Conservation (phyloP, 2,797 vertebrate species). For the Melanotaenia maccullochi region DNA sequence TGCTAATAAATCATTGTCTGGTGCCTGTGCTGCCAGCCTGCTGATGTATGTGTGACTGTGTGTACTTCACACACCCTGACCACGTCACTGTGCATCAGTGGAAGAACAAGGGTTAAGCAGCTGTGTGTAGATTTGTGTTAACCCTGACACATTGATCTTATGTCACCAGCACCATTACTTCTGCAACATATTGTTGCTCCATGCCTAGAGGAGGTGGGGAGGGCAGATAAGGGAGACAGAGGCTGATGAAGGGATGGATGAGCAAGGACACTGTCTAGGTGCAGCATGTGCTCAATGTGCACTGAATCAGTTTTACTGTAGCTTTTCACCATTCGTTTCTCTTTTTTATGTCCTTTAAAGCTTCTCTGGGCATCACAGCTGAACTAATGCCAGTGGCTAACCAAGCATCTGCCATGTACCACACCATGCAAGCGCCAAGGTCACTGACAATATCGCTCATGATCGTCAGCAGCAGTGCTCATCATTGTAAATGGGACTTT, state of each 20-base stretch:
- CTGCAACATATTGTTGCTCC: slow-evolving; percentile 75
- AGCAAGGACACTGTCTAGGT: slow-evolving; percentile 68
- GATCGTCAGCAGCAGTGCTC: slow-evolving; percentile 45
- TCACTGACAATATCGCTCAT: slow-evolving; percentile 59
- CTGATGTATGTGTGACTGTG: slow-evolving; percentile 33
- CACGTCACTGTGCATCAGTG: slow-evolving; percentile 58
- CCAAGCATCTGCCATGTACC: slow-evolving; percentile 41
- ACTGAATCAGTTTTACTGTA: slow-evolving; percentile 48
- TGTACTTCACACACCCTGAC: slow-evolving; percentile 40
- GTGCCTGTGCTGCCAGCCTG: slow-evolving; percentile 4
- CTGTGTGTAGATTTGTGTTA: slow-evolving; percentile 76
- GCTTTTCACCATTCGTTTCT: slow-evolving; percentile 21
- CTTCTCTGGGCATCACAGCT: slow-evolving; percentile 35
- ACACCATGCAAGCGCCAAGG: slow-evolving; percentile 58
- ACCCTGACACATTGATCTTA: slow-evolving; percentile 83
- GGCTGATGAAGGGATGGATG: slow-evolving; percentile 34
- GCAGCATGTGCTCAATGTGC: slow-evolving; percentile 58
- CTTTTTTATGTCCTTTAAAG: slow-evolving; percentile 33
- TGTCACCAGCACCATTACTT: slow-evolving; percentile 81
- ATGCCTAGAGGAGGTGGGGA: slow-evolving; percentile 48
- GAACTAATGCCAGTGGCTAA: slow-evolving; percentile 42
- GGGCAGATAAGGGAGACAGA: slow-evolving; percentile 24
- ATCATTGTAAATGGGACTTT: slow-evolving; percentile 57
- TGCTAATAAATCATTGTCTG: slow-evolving; percentile 24
- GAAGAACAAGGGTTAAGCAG: slow-evolving; percentile 70